These are phyloP conservation scores for Bellardia pandia DNA, from an alignment of 2,888 invertebrate genomes.

Conservation along the genomic window DNA sequence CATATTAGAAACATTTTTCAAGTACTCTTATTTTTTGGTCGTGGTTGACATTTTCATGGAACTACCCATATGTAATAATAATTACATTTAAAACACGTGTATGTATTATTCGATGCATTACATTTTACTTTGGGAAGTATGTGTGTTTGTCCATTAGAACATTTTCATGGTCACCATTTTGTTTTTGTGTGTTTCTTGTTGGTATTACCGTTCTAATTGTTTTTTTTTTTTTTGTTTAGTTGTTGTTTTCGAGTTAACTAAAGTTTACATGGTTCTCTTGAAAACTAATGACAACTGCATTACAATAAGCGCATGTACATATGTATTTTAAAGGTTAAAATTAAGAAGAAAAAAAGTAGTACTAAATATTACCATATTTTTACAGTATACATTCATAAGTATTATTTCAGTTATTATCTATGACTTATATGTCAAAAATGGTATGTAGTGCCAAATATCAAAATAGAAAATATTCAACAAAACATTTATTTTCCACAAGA, in stretches of 20 bases:
- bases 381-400: background rate
- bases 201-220: background rate
- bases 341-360: background rate
- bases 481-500: too few relatives aligned
- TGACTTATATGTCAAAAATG: too few relatives aligned
- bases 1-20: too few relatives aligned
- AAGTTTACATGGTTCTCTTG: conserved; percentile 58
- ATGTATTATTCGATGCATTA: background rate
- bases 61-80: conserved; percentile 4
- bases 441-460: too few relatives aligned
- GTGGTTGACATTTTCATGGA: too few relatives aligned
- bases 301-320: conserved; percentile 22
- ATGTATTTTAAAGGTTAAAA: conserved; percentile 45
- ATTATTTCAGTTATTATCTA: too few relatives aligned
- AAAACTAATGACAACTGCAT: conserved; percentile 70
- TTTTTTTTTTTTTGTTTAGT: conserved; percentile 30
- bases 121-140: background rate
- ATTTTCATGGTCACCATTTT: conserved; percentile 67
- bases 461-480: too few relatives aligned
- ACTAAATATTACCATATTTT: conserved; percentile 4
- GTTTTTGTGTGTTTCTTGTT: background rate
- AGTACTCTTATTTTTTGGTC: too few relatives aligned
- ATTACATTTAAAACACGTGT: conserved; percentile 35
- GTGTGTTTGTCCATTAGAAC: conserved; percentile 34
- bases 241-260: conserved; percentile 28